These are phyloP conservation scores for Coilia nasus DNA, from an alignment of 2,797 vertebrate genomes.

Conservation along the genomic window DNA sequence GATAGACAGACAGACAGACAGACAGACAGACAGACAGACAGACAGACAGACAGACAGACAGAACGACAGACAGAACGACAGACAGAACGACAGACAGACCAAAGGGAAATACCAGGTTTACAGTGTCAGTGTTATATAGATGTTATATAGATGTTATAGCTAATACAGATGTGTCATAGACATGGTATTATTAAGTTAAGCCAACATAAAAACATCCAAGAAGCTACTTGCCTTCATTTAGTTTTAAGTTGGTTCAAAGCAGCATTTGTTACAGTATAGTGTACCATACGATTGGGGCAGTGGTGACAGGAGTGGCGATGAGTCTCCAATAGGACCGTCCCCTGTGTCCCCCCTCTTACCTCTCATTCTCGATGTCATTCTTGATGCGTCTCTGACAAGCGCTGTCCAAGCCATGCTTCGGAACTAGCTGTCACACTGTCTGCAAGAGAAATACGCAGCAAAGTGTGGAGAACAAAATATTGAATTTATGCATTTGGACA, in stretches of 20 bases:
- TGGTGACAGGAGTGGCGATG: conserved; percentile 42
- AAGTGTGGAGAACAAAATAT: conserved; percentile 62
- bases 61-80: no score
- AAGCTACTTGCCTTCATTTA: no score
- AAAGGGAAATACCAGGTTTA: no score
- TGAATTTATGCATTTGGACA: conserved; percentile 59
- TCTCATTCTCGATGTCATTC: conserved; percentile 39
- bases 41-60: background rate
- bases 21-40: no score
- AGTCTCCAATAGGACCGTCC: conserved; percentile 22
- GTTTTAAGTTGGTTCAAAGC: no score
- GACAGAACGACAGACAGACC: no score
- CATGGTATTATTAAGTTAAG: no score
- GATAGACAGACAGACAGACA: background rate
- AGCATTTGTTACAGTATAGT: no score
- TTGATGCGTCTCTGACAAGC: conserved; percentile 55
- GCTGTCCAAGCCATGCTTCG: conserved; percentile 43
- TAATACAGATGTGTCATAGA: no score
- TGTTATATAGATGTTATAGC: no score
- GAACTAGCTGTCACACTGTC: conserved; percentile 55
- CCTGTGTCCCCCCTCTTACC: conserved; percentile 32
- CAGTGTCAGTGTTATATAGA: no score
- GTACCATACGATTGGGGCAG: background rate
- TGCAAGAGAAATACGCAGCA: conserved; percentile 38
- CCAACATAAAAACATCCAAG: no score